A percentile compares a stretch with the other conserved stretches of the same genome.
Evolutionary conservation across 2,113 vertebrate genomes (phyloP).

Genomic region (Strix uralensis): DNA sequence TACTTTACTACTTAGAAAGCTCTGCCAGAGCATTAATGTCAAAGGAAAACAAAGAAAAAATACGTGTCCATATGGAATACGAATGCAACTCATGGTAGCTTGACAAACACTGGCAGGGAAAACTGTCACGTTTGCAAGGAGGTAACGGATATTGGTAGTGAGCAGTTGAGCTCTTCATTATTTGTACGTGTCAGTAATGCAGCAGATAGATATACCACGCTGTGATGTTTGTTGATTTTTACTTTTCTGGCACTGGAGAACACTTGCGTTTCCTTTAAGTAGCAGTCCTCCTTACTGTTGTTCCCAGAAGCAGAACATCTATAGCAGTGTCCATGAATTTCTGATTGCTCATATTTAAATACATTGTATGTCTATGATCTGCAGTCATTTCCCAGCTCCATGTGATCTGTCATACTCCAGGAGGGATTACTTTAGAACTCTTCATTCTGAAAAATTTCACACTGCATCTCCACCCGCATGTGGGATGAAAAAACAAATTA

Average conservation of each 20-base stretch:
- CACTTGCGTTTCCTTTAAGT: neutral
- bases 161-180: neutral
- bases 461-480: neutral
- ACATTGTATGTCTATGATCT: neutral
- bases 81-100: neutral
- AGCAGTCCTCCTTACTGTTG: neutral
- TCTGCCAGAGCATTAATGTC: slow-evolving; percentile 54
- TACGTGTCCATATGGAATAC: neutral
- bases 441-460: neutral
- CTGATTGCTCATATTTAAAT: neutral
- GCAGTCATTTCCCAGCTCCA: neutral
- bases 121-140: neutral
- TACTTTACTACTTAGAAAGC: slow-evolving; percentile 56
- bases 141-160: neutral
- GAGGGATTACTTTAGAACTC: neutral
- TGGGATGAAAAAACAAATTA: neutral
- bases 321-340: neutral
- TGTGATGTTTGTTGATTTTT: neutral
- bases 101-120: slow-evolving; percentile 14
- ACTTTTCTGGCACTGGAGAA: neutral
- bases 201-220: neutral
- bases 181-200: neutral
- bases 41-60: slow-evolving; percentile 52
- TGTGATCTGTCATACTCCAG: neutral
- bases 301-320: neutral